Evolutionary conservation across 2,888 invertebrate genomes (phyloP), one percentile per base, ranked within the genome.

Genomic region (Gymnosoma rotundatum): DNA sequence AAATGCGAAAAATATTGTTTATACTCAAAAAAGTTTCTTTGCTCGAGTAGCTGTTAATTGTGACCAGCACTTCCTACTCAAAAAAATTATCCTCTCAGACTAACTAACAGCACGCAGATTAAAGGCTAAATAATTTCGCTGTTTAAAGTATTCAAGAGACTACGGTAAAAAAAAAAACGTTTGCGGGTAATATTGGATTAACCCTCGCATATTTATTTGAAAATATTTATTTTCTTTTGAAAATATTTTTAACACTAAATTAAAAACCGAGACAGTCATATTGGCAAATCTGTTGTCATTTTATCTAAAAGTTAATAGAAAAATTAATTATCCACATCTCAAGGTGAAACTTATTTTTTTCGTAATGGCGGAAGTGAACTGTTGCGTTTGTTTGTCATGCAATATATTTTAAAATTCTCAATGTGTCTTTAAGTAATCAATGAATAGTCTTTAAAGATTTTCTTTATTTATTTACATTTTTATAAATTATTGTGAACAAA

Each of bases 281-380:
- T 38, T 67, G 52, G 21, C 52, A 67, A 67, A 67, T 42, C 2
- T 10, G 0, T 54, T 67, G 38, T 42, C 54, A 54, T 38, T 18
- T 25, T 5, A 45, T 58, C 25, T 70, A 10, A 14, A 10, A 45
- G 20, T 1, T 20, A 48, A 8, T 36, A 42, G 21, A n/a, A 54
- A 20, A 54, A 48, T 1, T 12, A 25, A 18, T 25, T 25, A 58
- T 7, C 14, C 21, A 45, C 45, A 70, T n/a, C 18, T 25, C 58
- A 58, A 48, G 20, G 56, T 48, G 32, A 70, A 42, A 45, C 56
- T 58, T 56, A 20, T 50, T 36, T 36, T 32, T 74, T 74, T 74
- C 63, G 63, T 63, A 63, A 74, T 18, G 38, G 52, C 63, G 73
- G 73, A 74, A 74, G 38, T 54, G 8, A n/a, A 18, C 21, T 74